phyloP scores from a whole-genome alignment of 2,113 vertebrate genomes.

The Chamaea fasciata region DNA sequence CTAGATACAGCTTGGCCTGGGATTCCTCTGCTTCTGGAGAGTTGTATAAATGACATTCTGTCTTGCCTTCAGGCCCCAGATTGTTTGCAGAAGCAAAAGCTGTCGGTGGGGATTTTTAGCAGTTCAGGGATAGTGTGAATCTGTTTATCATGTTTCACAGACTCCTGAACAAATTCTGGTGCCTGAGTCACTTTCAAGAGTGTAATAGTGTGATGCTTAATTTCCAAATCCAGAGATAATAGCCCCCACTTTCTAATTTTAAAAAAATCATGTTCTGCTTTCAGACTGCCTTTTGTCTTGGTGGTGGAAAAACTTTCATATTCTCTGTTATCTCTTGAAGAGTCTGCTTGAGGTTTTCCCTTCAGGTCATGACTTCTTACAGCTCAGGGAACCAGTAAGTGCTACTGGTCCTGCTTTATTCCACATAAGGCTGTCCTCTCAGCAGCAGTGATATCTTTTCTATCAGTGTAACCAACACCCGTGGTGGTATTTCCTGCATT shows the following conservation, averaged over 20 bases:
- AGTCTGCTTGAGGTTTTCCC: neutral
- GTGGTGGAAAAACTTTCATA: neutral
- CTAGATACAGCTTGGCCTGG: neutral
- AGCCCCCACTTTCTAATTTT: neutral
- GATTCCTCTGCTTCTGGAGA: neutral
- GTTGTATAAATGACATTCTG: neutral
- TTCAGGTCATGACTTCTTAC: neutral
- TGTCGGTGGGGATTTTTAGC: neutral
- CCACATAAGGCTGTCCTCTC: neutral
- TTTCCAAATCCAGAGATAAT: neutral
- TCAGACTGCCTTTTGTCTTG: neutral
- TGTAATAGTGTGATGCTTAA: neutral
- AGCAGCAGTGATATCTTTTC: neutral
- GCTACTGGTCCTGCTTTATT: neutral
- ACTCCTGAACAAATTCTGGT: neutral
- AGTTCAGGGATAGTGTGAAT: constrained; percentile 1
- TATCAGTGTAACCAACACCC: neutral
- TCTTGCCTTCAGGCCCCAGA: neutral
- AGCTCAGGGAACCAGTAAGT: neutral
- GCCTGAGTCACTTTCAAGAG: neutral
- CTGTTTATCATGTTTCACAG: constrained; percentile 3
- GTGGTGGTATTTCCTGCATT: neutral
- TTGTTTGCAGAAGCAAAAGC: neutral
- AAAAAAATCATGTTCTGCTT: neutral
- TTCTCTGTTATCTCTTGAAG: neutral